phyloP scores from a whole-genome alignment of 2,113 vertebrate genomes.

The Tricholaema leucomelas region DNA sequence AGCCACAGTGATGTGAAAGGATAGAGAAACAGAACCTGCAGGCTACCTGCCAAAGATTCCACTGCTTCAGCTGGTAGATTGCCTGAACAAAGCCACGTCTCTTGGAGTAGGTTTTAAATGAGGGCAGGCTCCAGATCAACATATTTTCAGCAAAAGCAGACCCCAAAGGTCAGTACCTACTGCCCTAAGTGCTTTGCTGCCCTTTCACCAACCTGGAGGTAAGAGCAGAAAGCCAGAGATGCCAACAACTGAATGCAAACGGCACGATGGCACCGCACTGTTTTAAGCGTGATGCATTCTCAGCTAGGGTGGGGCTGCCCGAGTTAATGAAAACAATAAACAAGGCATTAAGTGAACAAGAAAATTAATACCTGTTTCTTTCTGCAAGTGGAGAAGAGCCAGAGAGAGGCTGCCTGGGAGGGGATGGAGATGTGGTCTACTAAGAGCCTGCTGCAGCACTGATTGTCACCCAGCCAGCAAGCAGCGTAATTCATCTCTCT shows the following conservation, averaged over 20 bases:
- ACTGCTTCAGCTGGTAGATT: background rate
- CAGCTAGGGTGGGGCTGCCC: background rate
- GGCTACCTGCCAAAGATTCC: background rate
- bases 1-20: background rate
- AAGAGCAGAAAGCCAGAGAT: background rate
- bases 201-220: background rate
- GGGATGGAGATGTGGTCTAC: background rate
- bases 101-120: conserved; percentile 1
- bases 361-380: background rate
- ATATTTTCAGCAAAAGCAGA: conserved; percentile 18
- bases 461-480: background rate
- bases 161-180: background rate
- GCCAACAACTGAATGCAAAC: background rate
- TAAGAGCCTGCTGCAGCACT: background rate
- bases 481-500: background rate
- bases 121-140: background rate
- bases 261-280: background rate
- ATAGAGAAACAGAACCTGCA: background rate
- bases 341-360: background rate
- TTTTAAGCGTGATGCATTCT: background rate
- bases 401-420: background rate
- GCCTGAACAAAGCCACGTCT: background rate
- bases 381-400: background rate
- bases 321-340: background rate
- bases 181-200: background rate